Conservation (phyloP, 2,113 vertebrate species). For the Platanista minor region DNA sequence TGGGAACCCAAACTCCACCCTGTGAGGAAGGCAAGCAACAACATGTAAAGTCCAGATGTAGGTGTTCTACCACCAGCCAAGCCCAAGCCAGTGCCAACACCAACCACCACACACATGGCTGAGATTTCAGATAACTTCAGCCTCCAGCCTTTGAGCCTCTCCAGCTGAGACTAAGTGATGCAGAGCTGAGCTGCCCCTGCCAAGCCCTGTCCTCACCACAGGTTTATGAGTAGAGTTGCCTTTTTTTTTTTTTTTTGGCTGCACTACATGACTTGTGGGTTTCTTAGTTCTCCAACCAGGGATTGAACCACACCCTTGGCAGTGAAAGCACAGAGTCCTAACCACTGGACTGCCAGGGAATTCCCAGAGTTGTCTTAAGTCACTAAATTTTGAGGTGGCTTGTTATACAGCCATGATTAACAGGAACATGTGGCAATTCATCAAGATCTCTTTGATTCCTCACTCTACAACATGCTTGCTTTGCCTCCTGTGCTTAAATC, state of each 20-base stretch:
- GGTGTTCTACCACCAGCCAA: background rate
- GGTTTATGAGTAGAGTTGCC: background rate
- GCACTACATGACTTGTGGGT: background rate
- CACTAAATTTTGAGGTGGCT: background rate
- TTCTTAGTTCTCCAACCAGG: background rate
- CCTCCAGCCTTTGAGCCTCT: background rate
- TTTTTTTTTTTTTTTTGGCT: background rate
- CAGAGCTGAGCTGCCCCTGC: background rate
- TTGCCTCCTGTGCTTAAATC: background rate
- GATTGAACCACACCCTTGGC: background rate
- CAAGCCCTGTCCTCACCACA: background rate
- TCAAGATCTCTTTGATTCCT: background rate
- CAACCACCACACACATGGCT: background rate
- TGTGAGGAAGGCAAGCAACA: background rate
- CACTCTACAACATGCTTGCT: background rate
- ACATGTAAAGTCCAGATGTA: background rate
- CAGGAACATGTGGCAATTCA: background rate
- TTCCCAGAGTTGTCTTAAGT: background rate
- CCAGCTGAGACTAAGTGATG: background rate
- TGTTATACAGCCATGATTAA: background rate
- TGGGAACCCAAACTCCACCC: background rate
- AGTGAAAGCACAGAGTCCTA: background rate
- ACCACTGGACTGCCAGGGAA: background rate
- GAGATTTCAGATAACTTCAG: background rate
- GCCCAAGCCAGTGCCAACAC: background rate